A percentile compares a stretch with the other conserved stretches of the same genome.
phyloP scores from a whole-genome alignment of 2,888 invertebrate genomes.

The Branchinecta sandiegonensis region DNA sequence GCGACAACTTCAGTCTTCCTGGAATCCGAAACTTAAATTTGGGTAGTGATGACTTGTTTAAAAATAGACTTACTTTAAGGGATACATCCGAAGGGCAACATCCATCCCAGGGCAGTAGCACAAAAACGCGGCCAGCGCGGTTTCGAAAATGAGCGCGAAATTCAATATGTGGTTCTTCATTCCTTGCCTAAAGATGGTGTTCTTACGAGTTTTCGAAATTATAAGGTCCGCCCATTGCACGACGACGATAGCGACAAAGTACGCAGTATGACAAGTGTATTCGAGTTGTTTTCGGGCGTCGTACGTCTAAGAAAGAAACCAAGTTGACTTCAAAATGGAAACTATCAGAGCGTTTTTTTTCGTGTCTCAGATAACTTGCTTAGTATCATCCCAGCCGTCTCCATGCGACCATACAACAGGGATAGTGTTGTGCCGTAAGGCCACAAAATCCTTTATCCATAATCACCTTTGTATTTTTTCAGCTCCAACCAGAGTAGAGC shows the following conservation, averaged over 20 bases:
- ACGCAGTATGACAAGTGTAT: conserved; percentile 95
- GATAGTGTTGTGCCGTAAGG: no score
- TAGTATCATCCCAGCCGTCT: no score
- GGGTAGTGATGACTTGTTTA: conserved; percentile 28
- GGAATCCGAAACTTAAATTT: conserved; percentile 31
- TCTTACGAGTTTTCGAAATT: conserved; percentile 92
- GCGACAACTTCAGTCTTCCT: no score
- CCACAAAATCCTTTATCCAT: no score
- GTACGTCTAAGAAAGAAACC: conserved; percentile 54
- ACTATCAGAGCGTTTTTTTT: no score
- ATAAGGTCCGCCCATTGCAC: conserved; percentile 98
- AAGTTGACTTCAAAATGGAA: not conserved
- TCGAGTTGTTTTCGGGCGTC: conserved; percentile 87
- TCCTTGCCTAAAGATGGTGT: conserved; percentile 91
- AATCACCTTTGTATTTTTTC: no score
- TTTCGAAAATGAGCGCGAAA: conserved; percentile 44
- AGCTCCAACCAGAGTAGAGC: no score
- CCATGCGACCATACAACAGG: no score
- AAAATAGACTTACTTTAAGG: not conserved
- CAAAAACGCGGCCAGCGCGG: conserved; percentile 37
- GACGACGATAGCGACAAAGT: conserved; percentile 94
- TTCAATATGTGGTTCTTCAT: conserved; percentile 66
- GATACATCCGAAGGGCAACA: conserved; percentile 31
- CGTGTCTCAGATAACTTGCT: no score
- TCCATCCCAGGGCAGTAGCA: conserved; percentile 40